phyloP scores from a whole-genome alignment of 2,113 vertebrate species.

The Nothocercus julius region DNA sequence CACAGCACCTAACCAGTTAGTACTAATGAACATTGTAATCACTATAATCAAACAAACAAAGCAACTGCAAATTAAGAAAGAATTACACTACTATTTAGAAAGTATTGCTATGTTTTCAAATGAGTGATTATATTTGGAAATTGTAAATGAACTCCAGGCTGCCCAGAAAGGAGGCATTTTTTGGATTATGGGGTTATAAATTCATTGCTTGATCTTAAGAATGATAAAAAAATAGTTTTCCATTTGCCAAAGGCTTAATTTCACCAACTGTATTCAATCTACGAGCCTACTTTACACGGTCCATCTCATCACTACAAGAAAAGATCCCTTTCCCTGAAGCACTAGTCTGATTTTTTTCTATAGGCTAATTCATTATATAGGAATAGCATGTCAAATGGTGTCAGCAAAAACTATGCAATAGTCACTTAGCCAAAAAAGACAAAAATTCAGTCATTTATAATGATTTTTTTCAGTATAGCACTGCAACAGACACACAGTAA shows the following conservation, averaged over 20 bases:
- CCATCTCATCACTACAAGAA: not conserved
- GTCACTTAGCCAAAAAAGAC: not conserved
- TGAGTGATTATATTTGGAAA: conserved; percentile 60
- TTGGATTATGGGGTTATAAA: not conserved
- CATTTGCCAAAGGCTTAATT: not conserved
- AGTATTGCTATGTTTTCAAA: conserved; percentile 46
- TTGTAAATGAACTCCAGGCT: conserved; percentile 39
- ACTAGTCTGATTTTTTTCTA: not conserved
- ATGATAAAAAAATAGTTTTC: not conserved
- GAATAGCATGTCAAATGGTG: not conserved
- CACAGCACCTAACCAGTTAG: conserved; percentile 59
- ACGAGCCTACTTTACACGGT: not conserved
- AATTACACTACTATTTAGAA: conserved; percentile 65
- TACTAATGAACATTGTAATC: conserved; percentile 72
- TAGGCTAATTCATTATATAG: not conserved
- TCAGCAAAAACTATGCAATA: not conserved
- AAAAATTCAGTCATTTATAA: not conserved
- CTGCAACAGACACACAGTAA: not conserved
- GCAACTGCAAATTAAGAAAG: conserved; percentile 61
- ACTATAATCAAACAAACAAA: conserved; percentile 76
- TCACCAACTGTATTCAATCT: not conserved
- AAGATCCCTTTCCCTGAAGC: not conserved
- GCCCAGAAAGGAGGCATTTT: not conserved
- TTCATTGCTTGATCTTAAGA: not conserved
- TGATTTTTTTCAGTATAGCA: not conserved